These are phyloP conservation scores for Virgularia gustaviana DNA, from an alignment of 92 coral and sea anemone genomes.

Conservation along the genomic window DNA sequence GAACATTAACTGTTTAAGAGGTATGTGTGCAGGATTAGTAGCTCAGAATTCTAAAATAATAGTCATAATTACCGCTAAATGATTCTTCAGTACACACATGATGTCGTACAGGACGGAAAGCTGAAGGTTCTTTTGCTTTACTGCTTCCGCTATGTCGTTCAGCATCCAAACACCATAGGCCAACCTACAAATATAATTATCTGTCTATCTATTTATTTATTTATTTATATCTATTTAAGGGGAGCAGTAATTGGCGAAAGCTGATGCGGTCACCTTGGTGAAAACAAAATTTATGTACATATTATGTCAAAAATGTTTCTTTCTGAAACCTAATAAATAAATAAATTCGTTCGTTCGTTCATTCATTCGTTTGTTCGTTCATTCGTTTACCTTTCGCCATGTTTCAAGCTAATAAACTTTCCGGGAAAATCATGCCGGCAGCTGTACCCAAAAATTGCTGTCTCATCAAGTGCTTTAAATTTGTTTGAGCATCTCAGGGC, in stretches of 20 bases:
- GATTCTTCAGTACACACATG: not conserved
- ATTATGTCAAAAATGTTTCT: not conserved
- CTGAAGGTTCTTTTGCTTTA: not conserved
- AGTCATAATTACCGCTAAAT: not conserved
- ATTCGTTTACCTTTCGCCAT: not conserved
- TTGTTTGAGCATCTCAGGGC: not conserved
- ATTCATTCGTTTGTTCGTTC: too few relatives aligned
- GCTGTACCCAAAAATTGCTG: not conserved
- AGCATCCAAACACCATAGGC: not conserved
- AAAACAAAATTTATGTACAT: not conserved
- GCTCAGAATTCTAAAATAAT: too few relatives aligned
- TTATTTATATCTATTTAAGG: not conserved
- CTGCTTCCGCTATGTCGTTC: not conserved
- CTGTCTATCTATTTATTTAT: not conserved
- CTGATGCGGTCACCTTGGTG: not conserved
- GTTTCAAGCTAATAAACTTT: not conserved
- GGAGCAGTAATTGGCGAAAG: not conserved
- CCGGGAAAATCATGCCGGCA: constrained; percentile 3
- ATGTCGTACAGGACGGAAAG: not conserved
- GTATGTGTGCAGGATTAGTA: too few relatives aligned
- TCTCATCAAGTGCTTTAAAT: not conserved
- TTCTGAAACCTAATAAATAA: not conserved
- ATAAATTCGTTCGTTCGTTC: too few relatives aligned
- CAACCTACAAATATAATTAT: not conserved
- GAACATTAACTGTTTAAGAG: too few relatives aligned